Conservation (phyloP, 2,113 vertebrate species). For the Perca schrenkii region DNA sequence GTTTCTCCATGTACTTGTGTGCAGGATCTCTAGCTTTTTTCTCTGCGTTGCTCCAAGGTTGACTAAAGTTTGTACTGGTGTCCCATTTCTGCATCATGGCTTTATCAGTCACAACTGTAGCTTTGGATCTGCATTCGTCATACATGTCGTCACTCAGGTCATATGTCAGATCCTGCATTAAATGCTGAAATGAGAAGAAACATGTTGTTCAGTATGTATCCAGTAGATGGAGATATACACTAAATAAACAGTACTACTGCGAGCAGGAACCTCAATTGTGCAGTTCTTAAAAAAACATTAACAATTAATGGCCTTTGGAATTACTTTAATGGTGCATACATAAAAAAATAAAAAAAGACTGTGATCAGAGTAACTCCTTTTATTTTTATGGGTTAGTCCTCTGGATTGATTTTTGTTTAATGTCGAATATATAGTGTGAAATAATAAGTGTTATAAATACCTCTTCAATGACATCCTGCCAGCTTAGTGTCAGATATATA, state of each 20-base stretch:
- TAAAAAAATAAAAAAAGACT: not conserved
- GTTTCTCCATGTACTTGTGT: conserved; percentile 46
- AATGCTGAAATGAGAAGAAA: conserved; percentile 18
- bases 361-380: not conserved
- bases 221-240: conserved; percentile 27
- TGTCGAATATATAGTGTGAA: not conserved
- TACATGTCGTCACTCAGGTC: not conserved
- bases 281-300: not conserved
- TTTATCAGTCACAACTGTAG: conserved; percentile 23
- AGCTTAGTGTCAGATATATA: conserved; percentile 14
- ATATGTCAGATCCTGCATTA: not conserved
- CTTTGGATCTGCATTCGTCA: conserved; percentile 31
- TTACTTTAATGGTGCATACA: not conserved
- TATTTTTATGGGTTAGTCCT: not conserved
- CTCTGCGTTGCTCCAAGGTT: conserved; percentile 35
- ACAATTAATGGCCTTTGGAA: not conserved
- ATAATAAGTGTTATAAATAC: conserved; percentile 9
- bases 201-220: not conserved
- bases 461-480: conserved; percentile 14
- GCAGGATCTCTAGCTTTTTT: conserved; percentile 14
- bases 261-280: not conserved
- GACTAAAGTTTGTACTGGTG: conserved; percentile 7
- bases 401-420: not conserved
- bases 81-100: conserved; percentile 1
- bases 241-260: not conserved